phyloP scores from a whole-genome alignment of 2,888 invertebrate genomes.

The Drepanosiphum platanoidis region DNA sequence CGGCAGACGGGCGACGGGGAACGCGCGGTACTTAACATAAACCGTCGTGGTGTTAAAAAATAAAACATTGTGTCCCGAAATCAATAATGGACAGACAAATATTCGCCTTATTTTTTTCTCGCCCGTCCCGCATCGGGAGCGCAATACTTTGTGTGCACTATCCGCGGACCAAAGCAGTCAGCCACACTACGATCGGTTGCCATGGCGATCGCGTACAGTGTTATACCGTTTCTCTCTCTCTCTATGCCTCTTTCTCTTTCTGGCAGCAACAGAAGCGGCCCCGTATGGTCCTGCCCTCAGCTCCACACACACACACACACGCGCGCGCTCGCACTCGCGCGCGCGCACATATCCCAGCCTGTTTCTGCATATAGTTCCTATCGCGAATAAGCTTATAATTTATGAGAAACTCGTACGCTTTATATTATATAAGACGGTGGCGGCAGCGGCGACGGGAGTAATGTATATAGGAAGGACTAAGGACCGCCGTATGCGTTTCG shows the following conservation, averaged over 20 bases:
- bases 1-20: too few species aligned
- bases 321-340: background rate
- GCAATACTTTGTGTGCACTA: slow-evolving; percentile 23
- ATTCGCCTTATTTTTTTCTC: slow-evolving; percentile 52
- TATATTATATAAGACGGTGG: slow-evolving; percentile 16
- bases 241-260: background rate
- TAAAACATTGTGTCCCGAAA: slow-evolving; percentile 36
- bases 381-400: slow-evolving; percentile 59
- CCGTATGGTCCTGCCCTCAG: slow-evolving; percentile 2
- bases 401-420: slow-evolving; percentile 54
- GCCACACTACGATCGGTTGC: slow-evolving; percentile 35
- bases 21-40: background rate
- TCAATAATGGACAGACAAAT: slow-evolving; percentile 52
- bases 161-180: slow-evolving; percentile 28
- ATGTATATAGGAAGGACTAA: slow-evolving; percentile 1
- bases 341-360: background rate
- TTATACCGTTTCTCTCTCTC: background rate
- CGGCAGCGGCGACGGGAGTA: background rate
- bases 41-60: background rate
- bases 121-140: background rate
- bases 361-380: slow-evolving; percentile 15
- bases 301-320: slow-evolving; percentile 9
- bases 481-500: slow-evolving; percentile 29
- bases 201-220: slow-evolving; percentile 33
- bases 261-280: background rate